Conservation (phyloP, 2,888 invertebrate species). For the Caenorhabditis macrosperma region DNA sequence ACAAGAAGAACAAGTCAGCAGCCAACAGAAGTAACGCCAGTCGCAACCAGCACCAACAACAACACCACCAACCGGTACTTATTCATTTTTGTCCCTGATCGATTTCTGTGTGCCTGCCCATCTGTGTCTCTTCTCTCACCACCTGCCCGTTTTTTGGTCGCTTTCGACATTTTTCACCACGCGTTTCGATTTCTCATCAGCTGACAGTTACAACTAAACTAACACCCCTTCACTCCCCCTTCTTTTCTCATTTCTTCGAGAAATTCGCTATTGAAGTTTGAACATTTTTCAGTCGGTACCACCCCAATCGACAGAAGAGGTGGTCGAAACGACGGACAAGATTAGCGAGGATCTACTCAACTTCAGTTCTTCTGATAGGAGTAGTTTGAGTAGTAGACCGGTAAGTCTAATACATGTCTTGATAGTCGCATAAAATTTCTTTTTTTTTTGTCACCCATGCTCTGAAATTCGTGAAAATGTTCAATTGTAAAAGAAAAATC, state of each 20-base stretch:
- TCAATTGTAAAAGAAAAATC: too few species aligned
- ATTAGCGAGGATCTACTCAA: conserved; percentile 49
- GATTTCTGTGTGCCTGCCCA: not conserved
- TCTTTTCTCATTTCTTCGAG: not conserved
- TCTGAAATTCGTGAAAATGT: too few species aligned
- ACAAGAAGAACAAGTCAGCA: conserved; percentile 56
- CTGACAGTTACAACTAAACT: conserved; percentile 1
- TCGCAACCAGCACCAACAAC: conserved; percentile 1
- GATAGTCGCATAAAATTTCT: too few species aligned
- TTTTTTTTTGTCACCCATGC: too few species aligned
- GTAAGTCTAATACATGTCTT: conserved; percentile 7
- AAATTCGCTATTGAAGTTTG: not conserved
- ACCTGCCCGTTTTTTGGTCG: conserved; percentile 1
- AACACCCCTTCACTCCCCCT: not conserved
- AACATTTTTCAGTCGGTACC: not conserved
- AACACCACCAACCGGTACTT: conserved; percentile 45
- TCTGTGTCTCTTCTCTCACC: not conserved
- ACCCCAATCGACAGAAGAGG: not conserved
- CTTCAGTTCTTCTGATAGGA: conserved; percentile 51
- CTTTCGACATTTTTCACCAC: conserved; percentile 13
- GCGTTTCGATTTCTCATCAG: conserved; percentile 6
- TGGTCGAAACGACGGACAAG: conserved; percentile 10
- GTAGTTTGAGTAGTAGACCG: conserved; percentile 54
- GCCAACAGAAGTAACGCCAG: not conserved
- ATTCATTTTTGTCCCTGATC: conserved; percentile 4